Evolutionary conservation across 2,888 invertebrate genomes (phyloP).

Genomic region (Erannis defoliaria): DNA sequence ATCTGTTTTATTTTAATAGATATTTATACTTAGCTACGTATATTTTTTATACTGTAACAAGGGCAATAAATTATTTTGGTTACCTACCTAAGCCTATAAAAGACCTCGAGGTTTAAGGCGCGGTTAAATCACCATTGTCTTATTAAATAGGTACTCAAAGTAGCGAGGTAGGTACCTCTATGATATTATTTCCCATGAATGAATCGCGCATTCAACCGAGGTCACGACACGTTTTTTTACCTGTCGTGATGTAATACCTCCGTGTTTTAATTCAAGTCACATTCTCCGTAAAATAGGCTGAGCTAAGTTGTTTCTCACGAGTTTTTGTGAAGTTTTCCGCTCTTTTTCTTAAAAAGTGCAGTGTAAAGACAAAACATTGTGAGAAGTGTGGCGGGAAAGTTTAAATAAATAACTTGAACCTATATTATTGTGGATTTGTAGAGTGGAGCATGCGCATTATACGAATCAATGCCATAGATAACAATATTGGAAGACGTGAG

Average conservation of each 20-base stretch:
- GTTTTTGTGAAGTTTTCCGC: constrained; percentile 19
- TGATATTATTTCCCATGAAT: constrained; percentile 78
- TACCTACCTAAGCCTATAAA: too few species aligned
- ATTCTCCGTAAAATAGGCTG: constrained; percentile 47
- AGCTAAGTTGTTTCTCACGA: constrained; percentile 28
- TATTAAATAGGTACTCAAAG: too few species aligned
- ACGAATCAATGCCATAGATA: constrained; percentile 33
- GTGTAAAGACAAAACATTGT: constrained; percentile 8
- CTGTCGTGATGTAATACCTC: constrained; percentile 74
- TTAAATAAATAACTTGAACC: constrained; percentile 49
- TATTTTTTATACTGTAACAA: too few species aligned
- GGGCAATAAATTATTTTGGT: too few species aligned
- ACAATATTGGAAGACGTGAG: constrained; percentile 27
- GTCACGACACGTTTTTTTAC: constrained; percentile 76
- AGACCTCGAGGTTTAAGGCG: constrained; percentile 33
- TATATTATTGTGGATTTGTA: constrained; percentile 53
- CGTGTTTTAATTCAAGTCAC: constrained; percentile 60
- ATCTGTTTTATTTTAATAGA: too few species aligned
- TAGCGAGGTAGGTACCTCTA: constrained; percentile 45
- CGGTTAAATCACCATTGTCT: constrained; percentile 66
- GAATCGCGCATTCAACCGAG: constrained; percentile 63
- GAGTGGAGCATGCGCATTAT: constrained; percentile 67
- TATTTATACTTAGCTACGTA: too few species aligned
- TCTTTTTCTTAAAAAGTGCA: constrained; percentile 8
- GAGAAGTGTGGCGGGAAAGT: constrained; percentile 54